Base-by-base conservation (phyloP, 2,113 vertebrate species). In the Rhizomys pruinosus region DNA sequence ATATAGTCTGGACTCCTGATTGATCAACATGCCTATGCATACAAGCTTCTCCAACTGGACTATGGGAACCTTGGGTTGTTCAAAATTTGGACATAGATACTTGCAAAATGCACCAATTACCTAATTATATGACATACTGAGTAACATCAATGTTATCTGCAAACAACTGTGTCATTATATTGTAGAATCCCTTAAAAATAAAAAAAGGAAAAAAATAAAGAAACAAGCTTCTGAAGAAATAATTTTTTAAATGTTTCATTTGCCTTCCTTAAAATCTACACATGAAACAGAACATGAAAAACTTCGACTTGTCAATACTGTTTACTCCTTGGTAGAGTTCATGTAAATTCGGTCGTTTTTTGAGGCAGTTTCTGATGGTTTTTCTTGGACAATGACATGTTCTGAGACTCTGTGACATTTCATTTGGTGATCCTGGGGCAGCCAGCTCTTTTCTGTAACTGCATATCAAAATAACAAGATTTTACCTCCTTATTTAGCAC, bases 401-500 rank as follows among this genome's bases (percentile, higher is more conserved):
- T 77, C 88, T 39, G 17, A 44, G 87, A 96, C 61, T 90, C 87
- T 66, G 82, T 97, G 97, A 90, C 95, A 95, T 97, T 98, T 97
- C 52, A 93, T 97, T 97, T 97, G 92, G 72, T 79, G 52, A 84
- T 96, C 95, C 93, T 94, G 97, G 94, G 89, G 88, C 84, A 96
- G 80, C 95, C 94, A 96, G 94, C 63, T 96, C 72, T 95, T 97
- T 95, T 77, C 91, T 79, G 25, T 93, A 97, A 97, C 92, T 95
- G 90, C 86, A 11, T 96, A 96, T 97, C 96, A 98, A 96, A 97
- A 93, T 94, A 96, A 71, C 84, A 97, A 96, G 97, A 92, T 95
- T 92, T 93, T 89, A 42, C 84, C 87, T 95, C 89, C 88, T 90
- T 97, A n/a, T 90, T 97, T 94, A 98, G 92, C 97, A 63, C 66